phyloP scores from a whole-genome alignment of 1,140 invertebrate genomes.

The Dreissena polymorpha region DNA sequence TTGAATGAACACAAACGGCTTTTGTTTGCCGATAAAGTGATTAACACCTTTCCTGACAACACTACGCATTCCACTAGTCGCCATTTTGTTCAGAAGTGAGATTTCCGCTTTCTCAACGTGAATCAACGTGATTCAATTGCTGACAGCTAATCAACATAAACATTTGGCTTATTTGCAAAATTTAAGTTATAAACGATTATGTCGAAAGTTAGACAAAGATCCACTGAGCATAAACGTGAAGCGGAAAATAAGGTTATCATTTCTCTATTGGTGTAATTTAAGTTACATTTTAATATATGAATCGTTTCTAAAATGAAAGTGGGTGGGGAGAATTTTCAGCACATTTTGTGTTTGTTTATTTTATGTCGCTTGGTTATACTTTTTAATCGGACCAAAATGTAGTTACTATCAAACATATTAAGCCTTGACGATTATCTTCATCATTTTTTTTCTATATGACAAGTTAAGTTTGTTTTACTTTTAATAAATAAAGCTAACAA shows the following conservation, averaged over 20 bases:
- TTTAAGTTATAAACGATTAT: not conserved
- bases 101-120: slow-evolving; percentile 7
- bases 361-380: not conserved
- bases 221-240: slow-evolving; percentile 26
- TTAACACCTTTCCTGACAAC: slow-evolving; percentile 48
- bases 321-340: slow-evolving; percentile 23
- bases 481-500: not conserved
- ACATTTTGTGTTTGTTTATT: not conserved
- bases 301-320: slow-evolving; percentile 43
- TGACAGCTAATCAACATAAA: slow-evolving; percentile 54
- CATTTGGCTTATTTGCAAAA: not conserved
- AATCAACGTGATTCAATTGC: slow-evolving; percentile 1
- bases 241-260: slow-evolving; percentile 25
- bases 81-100: slow-evolving; percentile 37
- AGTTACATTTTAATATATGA: not conserved
- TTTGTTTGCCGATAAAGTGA: slow-evolving; percentile 31
- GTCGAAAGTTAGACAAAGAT: slow-evolving; percentile 47
- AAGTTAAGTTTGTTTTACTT: not conserved
- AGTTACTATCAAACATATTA: not conserved
- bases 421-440: not conserved
- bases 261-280: not conserved
- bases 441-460: not conserved
- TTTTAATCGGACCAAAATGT: not conserved
- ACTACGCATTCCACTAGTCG: slow-evolving; percentile 46
- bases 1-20: not conserved